Evolutionary conservation across 1,140 invertebrate species (phyloP).

Genomic region (Apis florea): DNA sequence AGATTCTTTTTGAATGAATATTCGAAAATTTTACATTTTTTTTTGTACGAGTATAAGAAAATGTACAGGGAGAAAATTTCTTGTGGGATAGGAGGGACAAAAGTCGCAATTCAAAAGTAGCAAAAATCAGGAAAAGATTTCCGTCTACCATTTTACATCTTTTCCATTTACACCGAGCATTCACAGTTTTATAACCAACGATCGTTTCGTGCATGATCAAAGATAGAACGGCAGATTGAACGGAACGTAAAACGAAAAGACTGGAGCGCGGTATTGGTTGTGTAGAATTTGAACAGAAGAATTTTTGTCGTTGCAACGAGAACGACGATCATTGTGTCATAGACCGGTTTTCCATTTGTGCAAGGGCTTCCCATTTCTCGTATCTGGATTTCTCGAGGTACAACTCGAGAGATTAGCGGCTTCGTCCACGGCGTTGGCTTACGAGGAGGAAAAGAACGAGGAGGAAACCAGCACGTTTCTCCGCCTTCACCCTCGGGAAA

Average conservation of each 20-base stretch:
- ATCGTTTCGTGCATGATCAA: background rate
- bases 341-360: background rate
- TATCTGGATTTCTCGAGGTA: constrained; percentile 51
- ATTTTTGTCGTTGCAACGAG: background rate
- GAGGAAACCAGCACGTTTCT: constrained; percentile 62
- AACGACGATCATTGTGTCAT: background rate
- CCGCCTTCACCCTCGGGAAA: constrained; percentile 71
- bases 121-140: background rate
- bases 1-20: too few species aligned
- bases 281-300: background rate
- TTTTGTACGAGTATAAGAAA: too few species aligned
- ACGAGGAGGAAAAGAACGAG: constrained; percentile 41
- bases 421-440: constrained; percentile 37
- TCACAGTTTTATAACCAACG: background rate
- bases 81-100: background rate
- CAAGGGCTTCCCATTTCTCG: constrained; percentile 44
- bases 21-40: too few species aligned
- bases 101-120: background rate
- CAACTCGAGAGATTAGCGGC: constrained; percentile 65
- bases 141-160: background rate
- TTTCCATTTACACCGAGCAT: too few species aligned
- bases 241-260: constrained; percentile 18
- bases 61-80: too few species aligned
- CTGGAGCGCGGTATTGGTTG: background rate
- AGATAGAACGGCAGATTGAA: background rate